These are phyloP conservation scores for Naja naja DNA, from an alignment of 2,113 vertebrate genomes.

Conservation along the genomic window DNA sequence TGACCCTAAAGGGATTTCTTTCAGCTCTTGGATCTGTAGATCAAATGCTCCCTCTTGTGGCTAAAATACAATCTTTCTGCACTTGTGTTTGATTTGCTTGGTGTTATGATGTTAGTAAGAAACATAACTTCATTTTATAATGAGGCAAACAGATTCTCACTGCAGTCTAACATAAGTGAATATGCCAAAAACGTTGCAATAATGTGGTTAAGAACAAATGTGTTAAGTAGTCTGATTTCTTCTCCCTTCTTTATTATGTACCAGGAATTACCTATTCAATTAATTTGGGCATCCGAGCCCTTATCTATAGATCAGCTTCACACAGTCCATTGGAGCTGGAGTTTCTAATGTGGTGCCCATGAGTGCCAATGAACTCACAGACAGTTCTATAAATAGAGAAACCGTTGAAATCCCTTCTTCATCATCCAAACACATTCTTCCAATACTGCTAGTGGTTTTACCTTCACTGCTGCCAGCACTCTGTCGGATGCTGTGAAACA, in stretches of 20 bases:
- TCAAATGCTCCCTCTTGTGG: conserved; percentile 68
- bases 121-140: neutral
- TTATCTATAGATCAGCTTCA: neutral
- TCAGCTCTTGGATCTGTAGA: conserved; percentile 34
- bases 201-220: neutral
- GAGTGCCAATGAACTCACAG: neutral
- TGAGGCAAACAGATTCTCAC: neutral
- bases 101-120: fast-evolving
- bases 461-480: neutral
- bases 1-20: fast-evolving
- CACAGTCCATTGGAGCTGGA: neutral
- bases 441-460: neutral
- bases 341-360: neutral
- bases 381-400: neutral
- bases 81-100: neutral
- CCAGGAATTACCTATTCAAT: neutral
- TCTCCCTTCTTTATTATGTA: neutral
- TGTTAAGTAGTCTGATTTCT: neutral
- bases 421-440: neutral
- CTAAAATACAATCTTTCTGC: neutral
- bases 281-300: neutral
- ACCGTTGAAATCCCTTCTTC: neutral
- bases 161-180: neutral
- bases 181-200: neutral
- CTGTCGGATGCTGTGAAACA: neutral